Conservation (phyloP, 2,888 invertebrate species). For the Diplolepis rosae region DNA sequence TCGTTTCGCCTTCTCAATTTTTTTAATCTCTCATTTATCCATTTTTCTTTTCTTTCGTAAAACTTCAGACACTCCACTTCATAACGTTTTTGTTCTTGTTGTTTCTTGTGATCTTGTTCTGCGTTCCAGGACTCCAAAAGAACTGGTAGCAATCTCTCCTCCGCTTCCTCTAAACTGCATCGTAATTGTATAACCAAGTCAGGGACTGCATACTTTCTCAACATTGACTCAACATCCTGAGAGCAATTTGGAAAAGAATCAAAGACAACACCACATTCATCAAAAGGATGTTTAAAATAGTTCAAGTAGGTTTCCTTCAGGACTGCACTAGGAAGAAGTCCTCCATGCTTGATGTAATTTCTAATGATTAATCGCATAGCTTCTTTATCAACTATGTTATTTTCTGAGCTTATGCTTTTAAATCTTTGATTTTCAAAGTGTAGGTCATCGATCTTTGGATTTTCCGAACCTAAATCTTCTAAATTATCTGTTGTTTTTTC, state of each 20-base stretch:
- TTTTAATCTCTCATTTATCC: slow-evolving; percentile 38
- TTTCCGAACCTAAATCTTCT: slow-evolving; percentile 33
- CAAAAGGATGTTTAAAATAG: slow-evolving; percentile 75
- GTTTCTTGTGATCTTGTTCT: slow-evolving; percentile 51
- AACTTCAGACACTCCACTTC: slow-evolving; percentile 62
- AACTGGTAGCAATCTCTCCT: slow-evolving; percentile 68
- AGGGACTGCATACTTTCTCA: slow-evolving; percentile 75
- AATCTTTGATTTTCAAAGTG: slow-evolving; percentile 41
- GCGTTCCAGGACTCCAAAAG: slow-evolving; percentile 73
- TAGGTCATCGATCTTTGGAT: slow-evolving; percentile 40
- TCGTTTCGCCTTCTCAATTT: slow-evolving; percentile 30
- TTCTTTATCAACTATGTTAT: slow-evolving; percentile 35
- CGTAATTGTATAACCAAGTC: slow-evolving; percentile 77
- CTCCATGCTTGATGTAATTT: slow-evolving; percentile 75
- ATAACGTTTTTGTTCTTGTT: slow-evolving; percentile 68
- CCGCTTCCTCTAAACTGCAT: slow-evolving; percentile 54
- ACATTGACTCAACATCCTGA: slow-evolving; percentile 76
- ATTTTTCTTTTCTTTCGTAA: slow-evolving; percentile 32
- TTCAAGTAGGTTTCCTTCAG: slow-evolving; percentile 73
- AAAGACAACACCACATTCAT: slow-evolving; percentile 76
- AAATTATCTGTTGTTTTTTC: neutral
- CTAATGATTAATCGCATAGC: slow-evolving; percentile 67
- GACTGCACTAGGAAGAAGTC: slow-evolving; percentile 73
- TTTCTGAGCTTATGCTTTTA: no score
- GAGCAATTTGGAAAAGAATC: slow-evolving; percentile 79